Base-by-base conservation (phyloP, 2,888 invertebrate genomes). In the Halocaridina rubra region DNA sequence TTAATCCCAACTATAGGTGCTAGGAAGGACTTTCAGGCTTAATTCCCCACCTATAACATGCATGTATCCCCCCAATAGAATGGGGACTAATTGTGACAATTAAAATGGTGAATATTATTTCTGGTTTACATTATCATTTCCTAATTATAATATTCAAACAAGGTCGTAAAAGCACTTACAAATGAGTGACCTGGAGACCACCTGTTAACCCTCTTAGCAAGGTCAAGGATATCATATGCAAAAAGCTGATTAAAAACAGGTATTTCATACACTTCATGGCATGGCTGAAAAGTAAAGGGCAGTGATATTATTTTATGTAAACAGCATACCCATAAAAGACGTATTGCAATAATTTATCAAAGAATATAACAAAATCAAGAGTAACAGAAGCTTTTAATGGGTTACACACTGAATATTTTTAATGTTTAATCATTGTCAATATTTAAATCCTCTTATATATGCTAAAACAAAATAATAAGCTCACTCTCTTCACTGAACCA, bases 261-360 rank as follows among this genome's bases (percentile, higher is more conserved):
- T 19, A 72, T 71, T 77, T 72, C 74, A 59, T 82, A 82, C 16
- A 82, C 82, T 46, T 82, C 82, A 27, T 69, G 22, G 22, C 82
- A 82, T 4, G 82, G 78, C 82, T 82, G 78, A 32, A 32, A 19
- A 32, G 30, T 29, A 61, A 8, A 19, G 8, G 24, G 61, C 24
- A 61, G 19, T 19, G 61, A 10, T 61, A 19, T 1, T 10, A 5
- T 10, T 16, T 5, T 16, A 30, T 22, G 4, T 2, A 30, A 33
- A 3, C n/a, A 32, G 33, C 33, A 3, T 10, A 32, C 4, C 39
- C 53, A 10, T 46, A 22, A 27, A 24, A 32, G 19, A 4, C 5
- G 33, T 30, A 32, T 7, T n/a, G 72, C 8, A 8, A 32, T 30
- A 19, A 29, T 7, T 10, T 24, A n/a, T 16, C 24, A 33, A 32